A percentile compares a stretch with the other conserved stretches of the same genome.
phyloP scores from a whole-genome alignment of 2,797 vertebrate species.

The Molossus alvarezi region DNA sequence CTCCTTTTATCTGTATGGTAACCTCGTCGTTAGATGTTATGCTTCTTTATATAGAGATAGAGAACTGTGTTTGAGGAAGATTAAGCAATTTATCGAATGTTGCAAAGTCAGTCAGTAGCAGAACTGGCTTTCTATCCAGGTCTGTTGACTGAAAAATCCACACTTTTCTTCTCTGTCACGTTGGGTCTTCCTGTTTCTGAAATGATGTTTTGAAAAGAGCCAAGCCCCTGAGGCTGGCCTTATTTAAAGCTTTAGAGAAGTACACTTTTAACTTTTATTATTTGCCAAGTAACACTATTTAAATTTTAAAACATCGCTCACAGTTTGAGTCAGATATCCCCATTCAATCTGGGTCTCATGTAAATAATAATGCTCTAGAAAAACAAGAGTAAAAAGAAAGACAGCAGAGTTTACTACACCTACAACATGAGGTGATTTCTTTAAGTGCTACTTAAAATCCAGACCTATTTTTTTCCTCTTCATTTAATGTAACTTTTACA shows the following conservation, averaged over 20 bases:
- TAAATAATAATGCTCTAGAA: constrained; percentile 55
- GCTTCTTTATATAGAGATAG: neutral
- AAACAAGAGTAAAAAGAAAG: neutral
- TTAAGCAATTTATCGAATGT: constrained; percentile 47
- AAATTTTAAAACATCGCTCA: constrained; percentile 72
- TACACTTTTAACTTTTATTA: constrained; percentile 65
- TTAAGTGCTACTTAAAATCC: constrained; percentile 1
- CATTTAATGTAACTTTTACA: constrained; percentile 54
- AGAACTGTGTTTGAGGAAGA: constrained; percentile 39
- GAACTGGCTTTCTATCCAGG: constrained; percentile 3
- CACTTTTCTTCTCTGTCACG: neutral
- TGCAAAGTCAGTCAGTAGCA: neutral
- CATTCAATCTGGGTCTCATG: constrained; percentile 5
- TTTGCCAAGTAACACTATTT: constrained; percentile 66
- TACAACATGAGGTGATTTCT: neutral
- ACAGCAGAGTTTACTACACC: constrained; percentile 11
- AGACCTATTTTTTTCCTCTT: constrained; percentile 29
- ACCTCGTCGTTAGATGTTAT: neutral
- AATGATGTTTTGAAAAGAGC: constrained; percentile 64
- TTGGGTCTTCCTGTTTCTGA: constrained; percentile 33
- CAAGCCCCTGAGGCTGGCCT: neutral
- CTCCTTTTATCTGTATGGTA: neutral
- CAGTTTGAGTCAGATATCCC: constrained; percentile 26
- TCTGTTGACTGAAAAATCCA: neutral
- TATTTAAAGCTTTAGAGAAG: constrained; percentile 58